A percentile compares a stretch with the other conserved stretches of the same genome.
Evolutionary conservation across 2,888 invertebrate species (phyloP).

Genomic region (Sphaerophoria rueppellii): DNA sequence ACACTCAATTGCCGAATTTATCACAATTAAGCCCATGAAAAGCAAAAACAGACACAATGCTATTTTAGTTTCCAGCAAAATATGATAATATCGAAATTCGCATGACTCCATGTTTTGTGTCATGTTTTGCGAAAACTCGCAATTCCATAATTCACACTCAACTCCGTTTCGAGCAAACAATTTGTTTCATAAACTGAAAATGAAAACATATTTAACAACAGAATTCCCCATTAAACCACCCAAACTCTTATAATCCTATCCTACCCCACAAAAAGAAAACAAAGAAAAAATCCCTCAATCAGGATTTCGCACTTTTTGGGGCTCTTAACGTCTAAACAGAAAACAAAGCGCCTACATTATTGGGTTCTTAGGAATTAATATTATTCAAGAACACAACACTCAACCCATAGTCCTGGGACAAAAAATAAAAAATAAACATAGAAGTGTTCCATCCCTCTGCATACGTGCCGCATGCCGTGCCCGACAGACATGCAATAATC

Average conservation of each 20-base stretch:
- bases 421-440: slow-evolving; percentile 1
- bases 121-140: slow-evolving; percentile 27
- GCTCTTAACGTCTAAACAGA: background rate
- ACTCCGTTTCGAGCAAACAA: slow-evolving; percentile 18
- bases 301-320: slow-evolving; percentile 51
- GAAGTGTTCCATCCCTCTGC: background rate
- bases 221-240: slow-evolving; percentile 22
- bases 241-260: background rate
- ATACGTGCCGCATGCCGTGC: background rate
- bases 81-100: slow-evolving; percentile 6
- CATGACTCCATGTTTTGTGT: slow-evolving; percentile 18
- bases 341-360: slow-evolving; percentile 39
- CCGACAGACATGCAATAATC: slow-evolving; percentile 57
- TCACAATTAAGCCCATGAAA: slow-evolving; percentile 58
- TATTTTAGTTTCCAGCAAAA: slow-evolving; percentile 35
- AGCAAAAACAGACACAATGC: slow-evolving; percentile 47
- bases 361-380: slow-evolving; percentile 48
- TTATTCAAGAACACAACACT: slow-evolving; percentile 51
- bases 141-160: slow-evolving; percentile 29
- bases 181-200: slow-evolving; percentile 46
- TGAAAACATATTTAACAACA: slow-evolving; percentile 21
- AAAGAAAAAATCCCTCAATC: slow-evolving; percentile 62
- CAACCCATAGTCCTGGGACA: background rate
- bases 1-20: slow-evolving; percentile 69
- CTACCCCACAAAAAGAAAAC: background rate